Evolutionary conservation across 2,797 vertebrate genomes (phyloP), one percentile per base, ranked within the genome.

Genomic region (Manis crassicaudata): DNA sequence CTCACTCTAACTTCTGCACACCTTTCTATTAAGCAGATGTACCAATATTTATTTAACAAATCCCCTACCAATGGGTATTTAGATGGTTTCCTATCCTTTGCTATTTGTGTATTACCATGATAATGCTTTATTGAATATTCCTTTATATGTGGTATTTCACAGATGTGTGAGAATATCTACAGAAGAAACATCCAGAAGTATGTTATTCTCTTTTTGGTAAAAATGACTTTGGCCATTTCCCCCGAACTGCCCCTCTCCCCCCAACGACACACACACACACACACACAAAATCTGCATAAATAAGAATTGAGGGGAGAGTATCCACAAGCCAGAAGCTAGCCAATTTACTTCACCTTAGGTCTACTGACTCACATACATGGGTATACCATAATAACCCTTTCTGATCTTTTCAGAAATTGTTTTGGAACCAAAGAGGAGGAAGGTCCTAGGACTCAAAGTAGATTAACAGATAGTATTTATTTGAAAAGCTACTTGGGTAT

Each of bases 31-130:
- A 67, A 92, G 67, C 11, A 70, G 52, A 72, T 54, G 10, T 43
- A 37, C 5, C 62, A 89, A 16, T 63, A 88, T 85, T 88, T 91
- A 92, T 60, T 94, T 75, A 56, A 68, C 29, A 25, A 90, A 14
- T 54, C 20, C 29, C 35, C n/a, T 67, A 60, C 37, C 50, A 82
- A 90, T 20, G 32, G 35, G 67, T 16, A 72, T 84, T 90, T 92
- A 62, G 60, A 65, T 54, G 77, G 17, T 37, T 92, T 85, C 54
- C 35, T 72, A 35, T 54, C 52, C 92, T 92, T 80, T 97, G 40
- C 37, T 75, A 85, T 88, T 72, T 93, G 62, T 58, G 46, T 90
- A 80, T 70, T 46, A 76, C 46, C 50, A 67, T 35, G 46, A 70
- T 56, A 76, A 90, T 82, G 68, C 29, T 84, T 6, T 60, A 58